Evolutionary conservation across 2,888 invertebrate species (phyloP).

Genomic region (Drosophila peninsularis): DNA sequence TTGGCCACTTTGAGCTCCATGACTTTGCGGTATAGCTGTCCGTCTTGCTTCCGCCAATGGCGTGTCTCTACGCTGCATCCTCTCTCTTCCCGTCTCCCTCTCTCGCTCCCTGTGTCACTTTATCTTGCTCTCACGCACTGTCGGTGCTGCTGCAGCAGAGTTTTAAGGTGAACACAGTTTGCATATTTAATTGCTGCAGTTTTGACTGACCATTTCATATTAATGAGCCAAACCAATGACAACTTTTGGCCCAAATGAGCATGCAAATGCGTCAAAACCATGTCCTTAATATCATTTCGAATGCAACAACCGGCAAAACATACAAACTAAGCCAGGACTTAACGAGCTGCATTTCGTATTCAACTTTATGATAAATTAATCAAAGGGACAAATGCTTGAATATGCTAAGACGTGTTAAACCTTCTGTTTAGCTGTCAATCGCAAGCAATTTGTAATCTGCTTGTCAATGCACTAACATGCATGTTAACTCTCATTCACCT

Average conservation of each 20-base stretch:
- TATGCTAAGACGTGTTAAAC: neutral
- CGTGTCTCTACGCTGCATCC: neutral
- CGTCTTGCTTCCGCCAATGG: neutral
- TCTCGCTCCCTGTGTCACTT: neutral
- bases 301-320: neutral
- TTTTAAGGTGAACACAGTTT: conserved; percentile 42
- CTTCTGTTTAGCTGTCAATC: conserved; percentile 2
- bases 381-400: neutral
- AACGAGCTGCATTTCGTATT: conserved; percentile 4
- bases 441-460: neutral
- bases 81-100: neutral
- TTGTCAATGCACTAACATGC: neutral
- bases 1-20: conserved; percentile 54
- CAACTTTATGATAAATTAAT: conserved; percentile 8
- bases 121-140: neutral
- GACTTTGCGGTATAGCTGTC: conserved; percentile 43
- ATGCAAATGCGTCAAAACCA: conserved; percentile 30
- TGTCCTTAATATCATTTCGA: conserved; percentile 11
- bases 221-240: conserved; percentile 42
- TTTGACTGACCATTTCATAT: conserved; percentile 49
- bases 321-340: conserved; percentile 6
- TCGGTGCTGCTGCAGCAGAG: neutral
- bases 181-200: conserved; percentile 49
- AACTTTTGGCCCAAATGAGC: conserved; percentile 33
- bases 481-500: neutral